A percentile compares a stretch with the other conserved stretches of the same genome.
These are phyloP conservation scores for Enhydra lutris DNA, from an alignment of 2,113 vertebrate genomes.

Conservation along the genomic window DNA sequence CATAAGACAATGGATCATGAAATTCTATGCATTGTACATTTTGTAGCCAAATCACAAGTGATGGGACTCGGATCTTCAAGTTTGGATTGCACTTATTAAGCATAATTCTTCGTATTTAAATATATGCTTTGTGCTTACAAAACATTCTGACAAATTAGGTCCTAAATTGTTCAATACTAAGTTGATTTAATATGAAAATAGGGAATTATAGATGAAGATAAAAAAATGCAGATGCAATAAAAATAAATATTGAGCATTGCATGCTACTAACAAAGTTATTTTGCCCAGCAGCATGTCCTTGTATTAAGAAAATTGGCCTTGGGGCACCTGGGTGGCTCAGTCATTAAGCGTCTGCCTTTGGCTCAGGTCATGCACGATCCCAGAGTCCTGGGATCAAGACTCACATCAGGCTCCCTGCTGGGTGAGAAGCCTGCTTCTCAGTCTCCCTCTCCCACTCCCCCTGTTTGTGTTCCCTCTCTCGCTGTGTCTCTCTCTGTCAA, in stretches of 20 bases:
- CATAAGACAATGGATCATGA: not conserved
- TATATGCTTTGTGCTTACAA: not conserved
- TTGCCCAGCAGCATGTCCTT: not conserved
- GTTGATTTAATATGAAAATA: conserved; percentile 10
- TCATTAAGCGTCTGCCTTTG: no score
- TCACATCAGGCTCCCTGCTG: no score
- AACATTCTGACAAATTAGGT: not conserved
- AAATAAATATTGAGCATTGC: not conserved
- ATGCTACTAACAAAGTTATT: conserved; percentile 3
- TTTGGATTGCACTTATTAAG: not conserved
- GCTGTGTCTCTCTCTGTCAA: no score
- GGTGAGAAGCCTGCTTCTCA: no score
- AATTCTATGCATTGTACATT: not conserved
- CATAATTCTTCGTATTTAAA: conserved; percentile 17
- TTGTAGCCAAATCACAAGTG: not conserved
- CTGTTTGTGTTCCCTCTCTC: no score
- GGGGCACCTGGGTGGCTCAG: no score
- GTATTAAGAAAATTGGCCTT: not conserved
- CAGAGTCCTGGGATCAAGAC: no score
- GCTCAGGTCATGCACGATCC: no score
- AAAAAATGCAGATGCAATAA: not conserved
- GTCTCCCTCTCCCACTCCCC: no score
- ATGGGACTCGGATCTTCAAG: not conserved
- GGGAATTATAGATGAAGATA: not conserved
- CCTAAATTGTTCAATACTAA: not conserved